Conservation (phyloP, 2,113 vertebrate species). For the Malurus elegans region DNA sequence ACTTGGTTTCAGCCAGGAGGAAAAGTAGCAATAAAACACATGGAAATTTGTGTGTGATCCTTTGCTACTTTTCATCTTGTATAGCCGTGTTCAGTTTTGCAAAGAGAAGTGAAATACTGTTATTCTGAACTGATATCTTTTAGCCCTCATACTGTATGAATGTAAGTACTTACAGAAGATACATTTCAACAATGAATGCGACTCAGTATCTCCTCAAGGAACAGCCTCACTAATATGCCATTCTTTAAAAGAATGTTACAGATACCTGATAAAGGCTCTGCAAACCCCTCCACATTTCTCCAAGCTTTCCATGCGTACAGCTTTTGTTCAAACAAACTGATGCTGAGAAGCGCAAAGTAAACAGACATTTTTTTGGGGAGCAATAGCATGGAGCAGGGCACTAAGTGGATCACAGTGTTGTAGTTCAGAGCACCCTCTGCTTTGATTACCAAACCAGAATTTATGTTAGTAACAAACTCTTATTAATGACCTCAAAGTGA, state of each 20-base stretch:
- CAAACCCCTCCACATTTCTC: background rate
- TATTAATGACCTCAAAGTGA: background rate
- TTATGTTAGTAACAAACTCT: background rate
- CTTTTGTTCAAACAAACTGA: background rate
- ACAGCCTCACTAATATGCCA: background rate
- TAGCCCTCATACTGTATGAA: background rate
- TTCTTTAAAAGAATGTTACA: background rate
- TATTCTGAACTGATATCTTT: background rate
- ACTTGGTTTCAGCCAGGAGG: conserved; percentile 13
- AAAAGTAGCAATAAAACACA: conserved; percentile 4
- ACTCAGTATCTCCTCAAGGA: background rate
- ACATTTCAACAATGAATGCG: background rate
- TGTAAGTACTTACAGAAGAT: background rate
- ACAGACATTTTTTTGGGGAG: background rate
- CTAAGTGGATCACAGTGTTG: background rate
- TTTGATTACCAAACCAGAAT: background rate
- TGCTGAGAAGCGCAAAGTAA: background rate
- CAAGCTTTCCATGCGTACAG: background rate
- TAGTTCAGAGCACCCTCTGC: background rate
- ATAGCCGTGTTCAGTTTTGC: background rate
- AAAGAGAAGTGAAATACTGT: background rate
- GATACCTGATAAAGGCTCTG: background rate
- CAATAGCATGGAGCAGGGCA: background rate
- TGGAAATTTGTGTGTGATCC: background rate
- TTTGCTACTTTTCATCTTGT: background rate